Evolutionary conservation across 2,797 vertebrate species (phyloP).

Genomic region (Sebastes hubbsi): DNA sequence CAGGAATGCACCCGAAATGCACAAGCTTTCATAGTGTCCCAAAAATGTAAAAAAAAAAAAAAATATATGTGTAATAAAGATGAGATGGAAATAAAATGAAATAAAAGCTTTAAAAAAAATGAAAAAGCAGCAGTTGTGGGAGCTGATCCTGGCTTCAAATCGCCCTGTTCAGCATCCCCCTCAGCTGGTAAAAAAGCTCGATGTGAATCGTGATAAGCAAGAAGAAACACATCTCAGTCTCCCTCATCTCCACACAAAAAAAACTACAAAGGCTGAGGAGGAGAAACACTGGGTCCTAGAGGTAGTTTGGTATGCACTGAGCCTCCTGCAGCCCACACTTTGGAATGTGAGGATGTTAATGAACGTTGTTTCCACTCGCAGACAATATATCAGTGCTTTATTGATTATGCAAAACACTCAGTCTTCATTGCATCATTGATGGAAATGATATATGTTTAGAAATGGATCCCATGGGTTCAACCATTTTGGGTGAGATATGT

Average conservation of each 20-base stretch:
- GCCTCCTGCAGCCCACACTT: not conserved
- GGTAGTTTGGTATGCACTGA: constrained; percentile 37
- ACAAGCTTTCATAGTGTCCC: constrained; percentile 19
- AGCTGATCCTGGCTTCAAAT: constrained; percentile 39
- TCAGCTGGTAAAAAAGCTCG: constrained; percentile 64
- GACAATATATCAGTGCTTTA: not conserved
- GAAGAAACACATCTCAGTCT: constrained; percentile 73
- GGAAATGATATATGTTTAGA: not conserved
- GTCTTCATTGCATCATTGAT: not conserved
- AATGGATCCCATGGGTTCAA: not conserved
- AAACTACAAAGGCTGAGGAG: constrained; percentile 79
- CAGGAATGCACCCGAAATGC: constrained; percentile 32
- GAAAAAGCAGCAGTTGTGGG: not conserved
- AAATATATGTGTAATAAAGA: not conserved
- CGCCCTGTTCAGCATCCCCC: constrained; percentile 28
- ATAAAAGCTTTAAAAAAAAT: not conserved
- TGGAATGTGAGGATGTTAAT: constrained; percentile 6
- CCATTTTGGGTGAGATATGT: not conserved
- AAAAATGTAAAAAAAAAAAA: not conserved
- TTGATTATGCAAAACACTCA: constrained; percentile 29
- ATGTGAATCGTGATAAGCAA: constrained; percentile 79
- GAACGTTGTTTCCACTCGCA: not conserved
- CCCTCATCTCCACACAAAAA: constrained; percentile 63
- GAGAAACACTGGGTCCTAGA: constrained; percentile 74
- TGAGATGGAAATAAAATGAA: not conserved